phyloP scores from a whole-genome alignment of 2,113 vertebrate species.

The Muntiacus reevesi region DNA sequence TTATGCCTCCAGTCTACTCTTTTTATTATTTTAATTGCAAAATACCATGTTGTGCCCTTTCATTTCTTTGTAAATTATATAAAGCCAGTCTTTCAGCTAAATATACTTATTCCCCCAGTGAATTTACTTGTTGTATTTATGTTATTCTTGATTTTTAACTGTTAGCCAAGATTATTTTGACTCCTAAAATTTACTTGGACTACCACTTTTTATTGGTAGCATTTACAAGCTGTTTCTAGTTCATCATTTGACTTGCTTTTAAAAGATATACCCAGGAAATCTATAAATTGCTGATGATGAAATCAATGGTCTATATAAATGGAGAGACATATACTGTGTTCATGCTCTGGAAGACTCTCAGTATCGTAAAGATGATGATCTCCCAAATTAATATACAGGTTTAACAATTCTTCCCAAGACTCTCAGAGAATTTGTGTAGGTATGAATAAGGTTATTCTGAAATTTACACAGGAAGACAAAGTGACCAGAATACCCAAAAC shows the following conservation, averaged over 20 bases:
- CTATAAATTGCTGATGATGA: background rate
- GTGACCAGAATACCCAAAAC: background rate
- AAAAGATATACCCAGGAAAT: background rate
- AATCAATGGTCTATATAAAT: background rate
- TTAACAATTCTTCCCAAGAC: background rate
- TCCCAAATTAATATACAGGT: background rate
- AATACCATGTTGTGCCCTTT: background rate
- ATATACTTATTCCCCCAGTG: background rate
- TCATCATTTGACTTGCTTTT: background rate
- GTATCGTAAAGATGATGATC: background rate
- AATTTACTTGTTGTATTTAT: background rate
- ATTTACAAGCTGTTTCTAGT: background rate
- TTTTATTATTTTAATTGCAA: background rate
- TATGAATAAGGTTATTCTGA: background rate
- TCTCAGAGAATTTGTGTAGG: background rate
- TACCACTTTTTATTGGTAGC: background rate
- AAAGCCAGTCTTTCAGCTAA: background rate
- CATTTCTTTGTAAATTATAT: background rate
- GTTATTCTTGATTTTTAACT: background rate
- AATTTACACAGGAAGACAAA: background rate
- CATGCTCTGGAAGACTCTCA: background rate
- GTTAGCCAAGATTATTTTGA: background rate
- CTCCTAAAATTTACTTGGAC: background rate
- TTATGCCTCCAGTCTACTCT: background rate
- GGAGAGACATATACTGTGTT: background rate